Base-by-base conservation (phyloP, 2,888 invertebrate genomes). In the Bibio marci region DNA sequence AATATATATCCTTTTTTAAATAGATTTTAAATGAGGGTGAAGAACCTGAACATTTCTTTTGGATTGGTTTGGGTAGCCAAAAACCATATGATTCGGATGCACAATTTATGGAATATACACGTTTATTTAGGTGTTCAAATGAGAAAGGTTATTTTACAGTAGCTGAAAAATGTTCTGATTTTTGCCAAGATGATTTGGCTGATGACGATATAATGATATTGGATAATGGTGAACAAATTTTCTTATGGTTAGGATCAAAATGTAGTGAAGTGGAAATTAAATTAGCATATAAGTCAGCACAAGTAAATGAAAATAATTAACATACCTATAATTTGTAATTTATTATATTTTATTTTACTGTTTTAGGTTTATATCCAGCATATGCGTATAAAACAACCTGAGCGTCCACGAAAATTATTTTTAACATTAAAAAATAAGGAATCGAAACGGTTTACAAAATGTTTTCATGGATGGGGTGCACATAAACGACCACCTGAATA, bases 181-280 rank as follows among this genome's bases (percentile, higher is more conserved):
- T 58, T 49, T 65, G 66, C 37, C 60, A 92, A 82, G 98, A 98
- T 58, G 98, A 98, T 64, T 68, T 98, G 49, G 95, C 95, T 2
- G 97, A 98, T 63, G 97, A 99, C 59, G 98, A 99, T 62, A 95
- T 98, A 28, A 98, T 98, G 98, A 90, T 98, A 48, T 67, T 98
- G 48, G 98, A 99, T 63, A 97, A 92, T 57, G 98, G 98, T 4
- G 86, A 90, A 51, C 90, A 94, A 63, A 90, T 98, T 40, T 98
- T 92, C 65, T 69, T 98, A 39, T 98, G 98, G 98, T 71, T 97
- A 40, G 98, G 98, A 10, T 79, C 91, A 40, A 81, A 83, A 50
- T 92, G 95, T 54, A 92, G 92, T 41, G 97, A 99, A 65, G 95
- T 99, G 4, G 98, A 99, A 67, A 91, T 95, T 43, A 99, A 99